Conservation (phyloP, 2,888 invertebrate genomes). For the Cacoxenus indagator region DNA sequence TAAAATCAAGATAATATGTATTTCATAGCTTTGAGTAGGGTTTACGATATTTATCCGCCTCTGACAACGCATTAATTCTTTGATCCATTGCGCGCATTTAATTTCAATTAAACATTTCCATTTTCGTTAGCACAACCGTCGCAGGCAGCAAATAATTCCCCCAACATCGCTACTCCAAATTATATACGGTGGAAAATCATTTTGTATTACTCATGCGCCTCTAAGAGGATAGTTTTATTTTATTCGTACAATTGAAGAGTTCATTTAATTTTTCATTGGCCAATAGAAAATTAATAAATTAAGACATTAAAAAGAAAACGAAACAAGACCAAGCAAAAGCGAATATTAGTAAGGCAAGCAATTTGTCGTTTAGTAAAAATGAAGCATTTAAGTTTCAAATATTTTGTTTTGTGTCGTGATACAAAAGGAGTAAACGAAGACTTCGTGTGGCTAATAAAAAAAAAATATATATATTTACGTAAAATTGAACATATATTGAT, state of each 20-base stretch:
- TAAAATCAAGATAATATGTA: no score
- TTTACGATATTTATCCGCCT: no score
- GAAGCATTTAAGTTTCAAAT: no score
- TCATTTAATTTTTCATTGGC: conserved; percentile 44
- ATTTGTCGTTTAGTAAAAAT: no score
- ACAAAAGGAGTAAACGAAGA: no score
- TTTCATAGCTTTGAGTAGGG: no score
- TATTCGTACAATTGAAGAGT: conserved; percentile 68
- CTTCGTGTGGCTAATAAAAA: no score
- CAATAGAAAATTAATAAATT: conserved; percentile 30
- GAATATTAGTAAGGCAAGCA: no score
- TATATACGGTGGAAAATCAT: conserved; percentile 68
- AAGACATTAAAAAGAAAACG: conserved; percentile 28
- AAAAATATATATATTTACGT: no score
- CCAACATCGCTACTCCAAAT: conserved; percentile 64
- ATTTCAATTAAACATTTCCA: conserved; percentile 39
- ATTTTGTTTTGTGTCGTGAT: no score
- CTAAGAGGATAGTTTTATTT: conserved; percentile 66
- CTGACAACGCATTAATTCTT: background rate
- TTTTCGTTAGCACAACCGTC: conserved; percentile 57
- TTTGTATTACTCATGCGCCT: conserved; percentile 68
- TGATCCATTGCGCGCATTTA: background rate
- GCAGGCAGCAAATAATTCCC: conserved; percentile 62
- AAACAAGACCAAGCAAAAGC: conserved; percentile 8
- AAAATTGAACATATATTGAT: no score